phyloP scores from a whole-genome alignment of 2,113 vertebrate genomes.

The Grammomys surdaster region DNA sequence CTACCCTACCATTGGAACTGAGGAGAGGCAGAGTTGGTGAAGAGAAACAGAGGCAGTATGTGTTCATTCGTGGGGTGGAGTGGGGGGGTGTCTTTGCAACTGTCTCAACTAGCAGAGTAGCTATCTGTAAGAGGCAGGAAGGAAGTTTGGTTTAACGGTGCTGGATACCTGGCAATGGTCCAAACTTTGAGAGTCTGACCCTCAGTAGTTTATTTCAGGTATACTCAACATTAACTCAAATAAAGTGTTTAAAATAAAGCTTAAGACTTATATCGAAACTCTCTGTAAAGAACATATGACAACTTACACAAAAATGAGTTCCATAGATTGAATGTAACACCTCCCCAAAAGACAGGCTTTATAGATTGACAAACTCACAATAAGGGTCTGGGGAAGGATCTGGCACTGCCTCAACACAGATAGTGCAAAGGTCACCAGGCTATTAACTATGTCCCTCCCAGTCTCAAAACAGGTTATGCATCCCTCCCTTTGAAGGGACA shows the following conservation, averaged over 20 bases:
- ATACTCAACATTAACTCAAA: not conserved
- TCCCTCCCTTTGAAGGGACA: not conserved
- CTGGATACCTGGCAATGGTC: not conserved
- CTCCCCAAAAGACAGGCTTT: not conserved
- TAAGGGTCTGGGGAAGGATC: not conserved
- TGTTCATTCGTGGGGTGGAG: accelerated
- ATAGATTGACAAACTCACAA: not conserved
- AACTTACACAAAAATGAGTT: not conserved
- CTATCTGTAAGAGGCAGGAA: not conserved
- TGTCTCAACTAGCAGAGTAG: not conserved
- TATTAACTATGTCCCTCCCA: too few relatives aligned
- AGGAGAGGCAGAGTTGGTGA: not conserved
- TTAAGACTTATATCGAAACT: not conserved
- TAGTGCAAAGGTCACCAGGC: not conserved
- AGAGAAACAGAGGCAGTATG: not conserved
- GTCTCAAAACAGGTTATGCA: not conserved
- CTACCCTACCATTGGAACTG: not conserved
- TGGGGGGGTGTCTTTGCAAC: not conserved
- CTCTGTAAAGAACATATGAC: not conserved
- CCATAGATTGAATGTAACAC: not conserved
- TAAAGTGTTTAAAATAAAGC: not conserved
- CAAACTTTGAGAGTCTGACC: not conserved
- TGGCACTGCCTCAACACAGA: not conserved
- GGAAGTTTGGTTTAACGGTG: not conserved
- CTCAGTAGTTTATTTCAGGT: not conserved